phyloP scores from a whole-genome alignment of 2,888 invertebrate genomes.

The Troilus luridus region DNA sequence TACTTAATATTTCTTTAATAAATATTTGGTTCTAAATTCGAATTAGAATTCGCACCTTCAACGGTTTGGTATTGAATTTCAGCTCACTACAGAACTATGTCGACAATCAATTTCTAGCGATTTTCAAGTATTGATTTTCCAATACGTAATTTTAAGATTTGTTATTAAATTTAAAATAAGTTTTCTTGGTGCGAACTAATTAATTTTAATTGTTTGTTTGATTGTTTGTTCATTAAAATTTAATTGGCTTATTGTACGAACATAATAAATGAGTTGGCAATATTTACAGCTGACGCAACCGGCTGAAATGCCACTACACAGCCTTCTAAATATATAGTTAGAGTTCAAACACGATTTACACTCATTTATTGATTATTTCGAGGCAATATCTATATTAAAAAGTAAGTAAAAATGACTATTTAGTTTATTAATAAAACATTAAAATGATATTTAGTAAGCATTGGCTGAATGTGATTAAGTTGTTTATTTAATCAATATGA shows the following conservation, averaged over 20 bases:
- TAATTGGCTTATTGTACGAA: not conserved
- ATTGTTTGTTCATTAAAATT: not conserved
- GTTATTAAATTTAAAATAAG: not conserved
- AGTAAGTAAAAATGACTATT: not conserved
- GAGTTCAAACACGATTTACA: not conserved
- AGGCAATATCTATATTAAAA: not conserved
- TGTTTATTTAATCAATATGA: slow-evolving; percentile 42
- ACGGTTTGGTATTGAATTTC: not conserved
- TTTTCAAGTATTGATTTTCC: not conserved
- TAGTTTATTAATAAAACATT: not conserved
- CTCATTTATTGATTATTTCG: not conserved
- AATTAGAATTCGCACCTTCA: not conserved
- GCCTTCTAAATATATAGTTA: not conserved
- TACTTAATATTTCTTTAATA: not conserved
- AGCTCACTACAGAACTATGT: not conserved
- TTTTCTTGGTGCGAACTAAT: not conserved
- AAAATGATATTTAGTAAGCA: slow-evolving; percentile 5
- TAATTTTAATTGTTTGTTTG: not conserved
- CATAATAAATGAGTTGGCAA: slow-evolving; percentile 26
- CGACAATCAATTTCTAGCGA: not conserved
- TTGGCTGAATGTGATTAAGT: slow-evolving; percentile 22
- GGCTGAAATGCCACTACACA: not conserved
- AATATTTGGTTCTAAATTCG: not conserved
- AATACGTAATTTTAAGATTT: not conserved
- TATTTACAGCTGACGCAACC: not conserved